phyloP scores from a whole-genome alignment of 2,797 vertebrate species.

The Vireo griseus region DNA sequence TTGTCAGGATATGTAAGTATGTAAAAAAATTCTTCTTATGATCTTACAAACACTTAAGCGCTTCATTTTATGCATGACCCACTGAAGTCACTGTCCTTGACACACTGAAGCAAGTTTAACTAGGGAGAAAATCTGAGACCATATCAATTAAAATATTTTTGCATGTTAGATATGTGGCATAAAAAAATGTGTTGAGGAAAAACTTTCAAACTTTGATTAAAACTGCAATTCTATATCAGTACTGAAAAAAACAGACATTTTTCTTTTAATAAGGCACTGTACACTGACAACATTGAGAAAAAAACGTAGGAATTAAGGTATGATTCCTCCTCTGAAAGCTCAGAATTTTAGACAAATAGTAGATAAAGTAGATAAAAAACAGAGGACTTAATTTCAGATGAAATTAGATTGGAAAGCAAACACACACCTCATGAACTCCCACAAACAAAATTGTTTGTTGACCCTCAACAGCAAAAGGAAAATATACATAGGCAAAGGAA shows the following conservation, averaged over 20 bases:
- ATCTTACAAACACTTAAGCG: background rate
- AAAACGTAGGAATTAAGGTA: background rate
- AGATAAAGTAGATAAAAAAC: background rate
- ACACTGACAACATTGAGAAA: background rate
- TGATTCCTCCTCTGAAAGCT: background rate
- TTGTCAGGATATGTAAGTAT: background rate
- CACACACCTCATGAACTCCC: background rate
- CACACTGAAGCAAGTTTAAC: background rate
- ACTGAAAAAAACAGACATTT: background rate
- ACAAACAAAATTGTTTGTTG: background rate
- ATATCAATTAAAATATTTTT: background rate
- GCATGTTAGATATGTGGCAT: background rate
- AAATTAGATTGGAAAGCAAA: background rate
- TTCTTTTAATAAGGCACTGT: background rate
- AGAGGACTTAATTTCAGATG: background rate
- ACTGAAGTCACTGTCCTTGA: background rate
- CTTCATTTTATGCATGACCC: background rate
- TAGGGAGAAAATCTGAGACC: background rate
- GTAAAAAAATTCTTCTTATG: background rate
- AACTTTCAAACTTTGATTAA: background rate
- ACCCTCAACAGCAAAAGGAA: background rate
- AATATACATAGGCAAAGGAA: background rate
- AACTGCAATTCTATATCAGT: background rate
- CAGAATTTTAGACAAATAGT: background rate
- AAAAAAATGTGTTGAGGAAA: background rate